Percentiles rank a stretch among this genome's conserved stretches.
Conservation (phyloP, 2,888 invertebrate genomes). For the Chrysina gloriosa region DNA sequence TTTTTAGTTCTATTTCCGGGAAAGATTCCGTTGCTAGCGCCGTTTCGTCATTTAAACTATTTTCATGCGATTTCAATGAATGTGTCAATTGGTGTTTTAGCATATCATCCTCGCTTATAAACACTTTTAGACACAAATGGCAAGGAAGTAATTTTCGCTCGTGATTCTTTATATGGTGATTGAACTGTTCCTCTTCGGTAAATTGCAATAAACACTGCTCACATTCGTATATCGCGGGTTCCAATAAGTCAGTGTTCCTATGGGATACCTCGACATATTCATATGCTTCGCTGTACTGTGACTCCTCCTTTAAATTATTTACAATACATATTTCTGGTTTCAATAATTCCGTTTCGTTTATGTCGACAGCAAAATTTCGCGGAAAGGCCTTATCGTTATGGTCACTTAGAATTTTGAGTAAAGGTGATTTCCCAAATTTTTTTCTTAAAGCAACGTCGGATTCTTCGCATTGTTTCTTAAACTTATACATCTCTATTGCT, state of each 20-base stretch:
- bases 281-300: background rate
- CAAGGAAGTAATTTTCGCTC: slow-evolving; percentile 56
- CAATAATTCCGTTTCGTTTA: slow-evolving; percentile 57
- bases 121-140: slow-evolving; percentile 58
- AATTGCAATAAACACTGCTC: slow-evolving; percentile 66
- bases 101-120: slow-evolving; percentile 58
- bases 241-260: background rate
- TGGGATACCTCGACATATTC: background rate
- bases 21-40: slow-evolving; percentile 44
- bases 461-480: slow-evolving; percentile 66
- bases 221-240: slow-evolving; percentile 56
- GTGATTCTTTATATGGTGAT: slow-evolving; percentile 50
- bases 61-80: slow-evolving; percentile 56
- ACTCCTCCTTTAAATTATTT: slow-evolving; percentile 13
- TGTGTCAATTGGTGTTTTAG: slow-evolving; percentile 60
- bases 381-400: background rate
- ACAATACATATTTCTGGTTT: slow-evolving; percentile 56
- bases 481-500: slow-evolving; percentile 66
- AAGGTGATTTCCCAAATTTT: slow-evolving; percentile 52
- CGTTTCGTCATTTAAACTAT: slow-evolving; percentile 47
- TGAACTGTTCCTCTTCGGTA: slow-evolving; percentile 57
- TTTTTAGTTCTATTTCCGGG: slow-evolving; percentile 31
- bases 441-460: slow-evolving; percentile 63
- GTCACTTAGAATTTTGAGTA: slow-evolving; percentile 36
- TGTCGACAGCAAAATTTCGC: slow-evolving; percentile 44